Conservation (phyloP, 1,140 invertebrate genomes). For the Aethina tumida region DNA sequence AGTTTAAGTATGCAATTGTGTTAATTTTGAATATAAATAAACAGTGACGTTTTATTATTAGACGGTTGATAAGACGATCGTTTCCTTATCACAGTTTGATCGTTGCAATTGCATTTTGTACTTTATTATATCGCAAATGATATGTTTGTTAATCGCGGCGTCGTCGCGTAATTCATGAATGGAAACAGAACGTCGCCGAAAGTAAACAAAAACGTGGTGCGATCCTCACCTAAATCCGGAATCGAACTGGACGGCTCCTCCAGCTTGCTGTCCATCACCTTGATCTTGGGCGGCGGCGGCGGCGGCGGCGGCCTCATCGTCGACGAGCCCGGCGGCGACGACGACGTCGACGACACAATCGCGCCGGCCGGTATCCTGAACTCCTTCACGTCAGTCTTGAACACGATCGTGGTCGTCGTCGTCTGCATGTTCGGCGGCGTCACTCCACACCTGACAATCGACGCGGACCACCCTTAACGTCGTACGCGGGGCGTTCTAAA, state of each 20-base stretch:
- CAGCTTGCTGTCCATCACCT: constrained; percentile 27
- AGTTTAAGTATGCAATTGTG: too few species aligned
- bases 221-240: constrained; percentile 66
- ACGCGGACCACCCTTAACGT: too few species aligned
- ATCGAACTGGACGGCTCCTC: constrained; percentile 76
- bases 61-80: too few species aligned
- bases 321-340: constrained; percentile 25
- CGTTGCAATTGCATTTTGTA: too few species aligned
- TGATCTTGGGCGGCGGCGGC: constrained; percentile 41
- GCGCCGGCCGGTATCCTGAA: constrained; percentile 28
- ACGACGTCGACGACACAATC: constrained; percentile 27
- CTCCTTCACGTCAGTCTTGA: constrained; percentile 29
- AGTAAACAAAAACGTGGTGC: background rate
- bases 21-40: too few species aligned
- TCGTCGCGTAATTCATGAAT: constrained; percentile 1
- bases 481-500: constrained; percentile 2
- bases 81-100: too few species aligned
- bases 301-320: constrained; percentile 45
- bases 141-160: too few species aligned
- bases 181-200: background rate
- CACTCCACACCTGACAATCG: constrained; percentile 5
- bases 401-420: constrained; percentile 33
- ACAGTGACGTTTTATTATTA: too few species aligned
- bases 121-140: too few species aligned
- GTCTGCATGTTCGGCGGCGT: constrained; percentile 22